A percentile compares a stretch with the other conserved stretches of the same genome.
phyloP scores from a whole-genome alignment of 2,113 vertebrate species.

The Aythya baeri region DNA sequence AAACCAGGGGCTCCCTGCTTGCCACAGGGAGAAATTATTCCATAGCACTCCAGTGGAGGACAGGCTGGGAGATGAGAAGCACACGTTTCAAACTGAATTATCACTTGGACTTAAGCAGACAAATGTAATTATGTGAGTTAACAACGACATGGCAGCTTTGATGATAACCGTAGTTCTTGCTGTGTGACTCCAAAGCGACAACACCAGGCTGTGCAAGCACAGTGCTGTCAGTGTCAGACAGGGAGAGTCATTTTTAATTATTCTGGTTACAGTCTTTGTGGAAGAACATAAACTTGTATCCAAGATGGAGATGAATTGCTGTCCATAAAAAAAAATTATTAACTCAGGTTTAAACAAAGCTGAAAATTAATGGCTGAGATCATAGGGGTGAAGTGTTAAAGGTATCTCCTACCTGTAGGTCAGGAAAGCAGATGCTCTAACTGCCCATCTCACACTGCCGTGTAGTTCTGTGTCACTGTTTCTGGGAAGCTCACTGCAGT shows the following conservation, averaged over 20 bases:
- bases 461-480: background rate
- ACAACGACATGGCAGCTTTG: background rate
- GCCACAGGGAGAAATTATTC: background rate
- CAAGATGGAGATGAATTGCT: background rate
- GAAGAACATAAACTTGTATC: background rate
- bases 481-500: background rate
- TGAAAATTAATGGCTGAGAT: background rate
- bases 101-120: background rate
- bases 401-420: background rate
- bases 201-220: background rate
- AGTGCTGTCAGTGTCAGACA: background rate
- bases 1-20: background rate
- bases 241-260: background rate
- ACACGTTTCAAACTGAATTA: background rate
- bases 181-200: background rate
- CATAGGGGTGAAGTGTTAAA: background rate
- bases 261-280: background rate
- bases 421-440: background rate
- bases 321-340: background rate
- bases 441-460: background rate
- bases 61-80: background rate
- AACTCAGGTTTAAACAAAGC: background rate
- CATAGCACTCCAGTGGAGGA: fast-evolving
- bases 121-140: background rate
- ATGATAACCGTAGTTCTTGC: background rate